phyloP scores from a whole-genome alignment of 2,113 vertebrate genomes.

The Narcine bancroftii region DNA sequence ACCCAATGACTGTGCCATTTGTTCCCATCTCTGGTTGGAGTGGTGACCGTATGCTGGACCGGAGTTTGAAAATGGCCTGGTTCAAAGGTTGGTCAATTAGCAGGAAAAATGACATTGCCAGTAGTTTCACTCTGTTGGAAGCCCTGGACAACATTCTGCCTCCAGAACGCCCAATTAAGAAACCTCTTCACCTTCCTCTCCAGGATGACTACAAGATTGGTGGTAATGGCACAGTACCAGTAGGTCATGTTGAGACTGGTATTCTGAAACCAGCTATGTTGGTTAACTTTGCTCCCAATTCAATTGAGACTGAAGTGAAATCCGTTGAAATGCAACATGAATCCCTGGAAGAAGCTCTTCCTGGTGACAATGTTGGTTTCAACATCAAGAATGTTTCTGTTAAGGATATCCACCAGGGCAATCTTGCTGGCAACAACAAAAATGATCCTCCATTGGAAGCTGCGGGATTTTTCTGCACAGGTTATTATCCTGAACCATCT shows the following conservation, averaged over 20 bases:
- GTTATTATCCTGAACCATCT: too few relatives aligned
- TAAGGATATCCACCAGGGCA: constrained; percentile 39
- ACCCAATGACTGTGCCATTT: constrained; percentile 52
- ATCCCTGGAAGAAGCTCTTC: too few relatives aligned
- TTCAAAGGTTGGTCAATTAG: constrained; percentile 70
- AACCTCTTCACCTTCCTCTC: constrained; percentile 43
- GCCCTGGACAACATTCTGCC: too few relatives aligned
- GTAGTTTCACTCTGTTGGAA: constrained; percentile 58
- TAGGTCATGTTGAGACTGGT: too few relatives aligned
- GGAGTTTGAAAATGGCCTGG: constrained; percentile 63
- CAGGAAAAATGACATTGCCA: constrained; percentile 57
- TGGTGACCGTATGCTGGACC: constrained; percentile 53
- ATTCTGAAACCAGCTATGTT: too few relatives aligned
- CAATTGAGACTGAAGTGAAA: too few relatives aligned
- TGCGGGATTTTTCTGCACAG: constrained; percentile 47
- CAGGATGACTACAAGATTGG: constrained; percentile 46
- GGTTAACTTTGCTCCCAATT: too few relatives aligned
- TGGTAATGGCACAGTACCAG: constrained; percentile 42
- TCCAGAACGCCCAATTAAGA: constrained; percentile 39
- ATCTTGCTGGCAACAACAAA: constrained; percentile 43
- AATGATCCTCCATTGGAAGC: constrained; percentile 42
- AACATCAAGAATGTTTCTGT: too few relatives aligned
- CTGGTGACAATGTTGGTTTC: too few relatives aligned
- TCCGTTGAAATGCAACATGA: too few relatives aligned
- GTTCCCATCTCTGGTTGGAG: too few relatives aligned